Conservation (phyloP, 1,140 invertebrate species). For the Ooceraea biroi region DNA sequence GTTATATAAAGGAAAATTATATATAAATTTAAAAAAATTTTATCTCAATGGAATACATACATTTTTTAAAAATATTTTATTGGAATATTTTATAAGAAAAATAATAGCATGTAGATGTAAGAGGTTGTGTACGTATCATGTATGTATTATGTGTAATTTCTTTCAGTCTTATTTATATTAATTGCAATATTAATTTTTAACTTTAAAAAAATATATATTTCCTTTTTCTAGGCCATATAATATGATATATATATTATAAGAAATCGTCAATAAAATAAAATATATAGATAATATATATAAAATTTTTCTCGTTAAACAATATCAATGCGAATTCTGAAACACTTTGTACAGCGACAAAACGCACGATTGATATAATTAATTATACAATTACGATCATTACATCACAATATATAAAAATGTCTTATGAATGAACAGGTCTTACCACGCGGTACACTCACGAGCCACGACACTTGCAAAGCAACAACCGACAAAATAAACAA, state of each 20-base stretch:
- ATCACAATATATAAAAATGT: not conserved
- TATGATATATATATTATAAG: conserved; percentile 9
- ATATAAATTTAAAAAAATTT: not conserved
- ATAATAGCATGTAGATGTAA: too few relatives aligned
- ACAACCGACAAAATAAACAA: conserved; percentile 29
- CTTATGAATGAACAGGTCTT: conserved; percentile 45
- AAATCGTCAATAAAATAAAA: conserved; percentile 20
- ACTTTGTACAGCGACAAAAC: not conserved
- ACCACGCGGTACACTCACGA: conserved; percentile 56
- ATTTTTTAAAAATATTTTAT: not conserved
- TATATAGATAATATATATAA: not conserved
- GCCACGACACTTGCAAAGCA: conserved; percentile 24
- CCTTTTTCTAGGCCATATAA: not conserved
- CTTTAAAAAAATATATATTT: too few relatives aligned
- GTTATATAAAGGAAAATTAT: not conserved
- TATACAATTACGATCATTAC: too few relatives aligned
- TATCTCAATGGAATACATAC: not conserved
- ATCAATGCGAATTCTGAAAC: not conserved
- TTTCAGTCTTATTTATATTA: too few relatives aligned
- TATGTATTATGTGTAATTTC: too few relatives aligned
- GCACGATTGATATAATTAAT: too few relatives aligned
- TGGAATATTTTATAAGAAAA: not conserved
- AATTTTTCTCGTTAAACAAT: not conserved
- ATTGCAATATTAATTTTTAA: too few relatives aligned
- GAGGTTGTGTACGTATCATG: too few relatives aligned